Base-by-base conservation (phyloP, 2,888 invertebrate genomes). In the Dyspetes luteomarginatus region DNA sequence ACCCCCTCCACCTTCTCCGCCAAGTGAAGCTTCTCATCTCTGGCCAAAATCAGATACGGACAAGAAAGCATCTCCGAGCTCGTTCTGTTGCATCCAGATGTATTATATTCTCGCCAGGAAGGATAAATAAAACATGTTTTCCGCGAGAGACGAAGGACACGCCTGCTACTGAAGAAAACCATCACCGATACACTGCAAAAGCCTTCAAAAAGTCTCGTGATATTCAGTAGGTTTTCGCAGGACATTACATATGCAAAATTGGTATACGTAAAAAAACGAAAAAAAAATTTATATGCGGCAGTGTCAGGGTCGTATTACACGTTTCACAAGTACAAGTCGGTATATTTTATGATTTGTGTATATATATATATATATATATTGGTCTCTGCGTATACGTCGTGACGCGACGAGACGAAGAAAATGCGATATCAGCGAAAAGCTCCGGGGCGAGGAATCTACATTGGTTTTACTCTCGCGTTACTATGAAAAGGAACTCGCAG, bases 21-120 rank as follows among this genome's bases (percentile, higher is more conserved):
- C 60, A 17, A 72, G 71, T 60, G 50, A 55, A 62, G 73, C 58
- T 76, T 58, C 24, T 45, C 74, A 50, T 71, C 82, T 43, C 56
- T 55, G 85, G 87, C 87, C 87, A 88, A 87, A 89, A 89, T 89
- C 89, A 87, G 89, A 90, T 88, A 88, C 79, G 79, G 78, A 58
- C 43, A 30, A 41, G 64, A 68, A 45, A 84, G 83, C 85, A 82
- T 26, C 64, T 28, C 36, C 64, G 12, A 41, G 58, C 43, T 74
- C 5, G 62, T 19, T 52, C 86, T 88, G 87, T 88, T 89, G 86
- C 88, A 85, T 86, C 84, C 87, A 58, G 56, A 67, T 86, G 86
- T 85, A 89, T 89, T 84, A 77, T 78, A 67, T 72, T 71, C 65
- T 41, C n/a, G 24, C 55, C 41, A 24, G 36, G 55, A 64, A 75